Evolutionary conservation across 2,888 invertebrate species (phyloP), one percentile per base, ranked within the genome.

Genomic region (Molorchus minor): DNA sequence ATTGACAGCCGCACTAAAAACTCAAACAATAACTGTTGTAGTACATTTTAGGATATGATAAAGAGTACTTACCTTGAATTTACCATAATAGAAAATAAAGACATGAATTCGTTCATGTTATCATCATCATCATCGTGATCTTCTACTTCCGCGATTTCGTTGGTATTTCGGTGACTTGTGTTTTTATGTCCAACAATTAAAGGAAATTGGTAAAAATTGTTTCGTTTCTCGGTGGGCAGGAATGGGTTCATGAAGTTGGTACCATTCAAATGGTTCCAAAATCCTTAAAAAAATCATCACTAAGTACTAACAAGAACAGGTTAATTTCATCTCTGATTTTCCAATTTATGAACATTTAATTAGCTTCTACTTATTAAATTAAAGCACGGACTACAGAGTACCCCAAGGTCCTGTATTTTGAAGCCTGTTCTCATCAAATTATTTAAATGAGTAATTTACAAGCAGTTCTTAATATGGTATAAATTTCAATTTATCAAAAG

Each of bases 131-230:
- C 64, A 36, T 64, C 62, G 17, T 61, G 58, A n/a, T 63, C 65
- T 12, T 68, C 67, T 41, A 68, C 70, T n/a, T 67, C 54, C 2
- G 60, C 53, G 45, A 46, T 63, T 54, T 66, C 68, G 16, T 58
- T 54, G 4, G 55, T 44, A 15, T 20, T 49, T 16, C 38, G 29
- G 21, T 45, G 49, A n/a, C 44, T 57, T 5, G 58, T 25, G 21
- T 67, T 62, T 19, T 66, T 65, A 21, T 56, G 59, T 4, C 73
- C 73, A 16, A 71, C 55, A 17, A 67, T 56, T 15, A 73, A 15
- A 0, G 70, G 69, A 58, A 64, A 69, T 15, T 62, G 16, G 30
- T 62, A 53, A 15, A 73, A 67, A 35, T 73, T 59, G n/a, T 35
- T 15, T 21, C 71, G 58, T 45, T 64, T 51, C 47, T 71, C 73